A percentile compares a stretch with the other conserved stretches of the same genome.
Conservation (phyloP, 2,113 vertebrate genomes). For the Lepus americanus region DNA sequence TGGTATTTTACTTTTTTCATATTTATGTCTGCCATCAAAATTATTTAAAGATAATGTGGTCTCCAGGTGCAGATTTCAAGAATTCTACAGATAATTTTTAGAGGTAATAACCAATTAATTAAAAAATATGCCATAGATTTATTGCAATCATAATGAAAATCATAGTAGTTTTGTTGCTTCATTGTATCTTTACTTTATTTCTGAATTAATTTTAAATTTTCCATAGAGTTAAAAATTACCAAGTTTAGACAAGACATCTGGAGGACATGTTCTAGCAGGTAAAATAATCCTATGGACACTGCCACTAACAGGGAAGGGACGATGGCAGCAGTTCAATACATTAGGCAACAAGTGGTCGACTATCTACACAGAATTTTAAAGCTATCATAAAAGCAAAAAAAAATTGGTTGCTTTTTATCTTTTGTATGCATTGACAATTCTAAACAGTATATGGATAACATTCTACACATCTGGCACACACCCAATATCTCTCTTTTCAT, state of each 20-base stretch:
- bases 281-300: background rate
- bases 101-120: background rate
- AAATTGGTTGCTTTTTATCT: background rate
- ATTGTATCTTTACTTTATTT: background rate
- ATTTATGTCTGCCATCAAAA: background rate
- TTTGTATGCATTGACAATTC: background rate
- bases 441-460: background rate
- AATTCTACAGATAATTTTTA: background rate
- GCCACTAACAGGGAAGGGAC: too few species aligned
- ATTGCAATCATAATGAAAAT: background rate
- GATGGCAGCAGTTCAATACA: background rate
- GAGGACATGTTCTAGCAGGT: too few species aligned
- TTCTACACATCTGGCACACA: background rate
- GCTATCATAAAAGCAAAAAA: background rate
- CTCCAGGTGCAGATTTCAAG: background rate
- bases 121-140: background rate
- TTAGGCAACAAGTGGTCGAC: background rate
- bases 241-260: background rate
- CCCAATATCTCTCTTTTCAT: background rate
- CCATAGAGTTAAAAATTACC: background rate
- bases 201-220: conserved; percentile 9
- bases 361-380: background rate
- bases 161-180: background rate
- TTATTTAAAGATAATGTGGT: background rate
- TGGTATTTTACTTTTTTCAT: background rate